Evolutionary conservation across 35 echinoderm and acorn worm genomes (phyloP), one percentile per base, ranked within the genome.

Genomic region (Acanthaster planci): DNA sequence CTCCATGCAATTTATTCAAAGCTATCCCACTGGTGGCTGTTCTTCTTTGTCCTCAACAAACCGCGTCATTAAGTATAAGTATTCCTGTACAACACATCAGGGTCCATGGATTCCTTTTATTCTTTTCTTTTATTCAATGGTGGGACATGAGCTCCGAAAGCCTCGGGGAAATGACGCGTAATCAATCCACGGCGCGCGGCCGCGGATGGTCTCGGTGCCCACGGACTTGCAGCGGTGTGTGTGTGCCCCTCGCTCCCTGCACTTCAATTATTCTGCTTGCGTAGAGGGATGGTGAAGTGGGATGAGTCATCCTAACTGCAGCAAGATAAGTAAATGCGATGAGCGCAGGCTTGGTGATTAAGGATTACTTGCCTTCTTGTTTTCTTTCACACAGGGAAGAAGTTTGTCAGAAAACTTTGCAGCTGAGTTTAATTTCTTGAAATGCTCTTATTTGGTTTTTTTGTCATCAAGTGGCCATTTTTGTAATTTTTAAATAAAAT

Each of bases 261-360:
- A 47, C 64, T 72, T 72, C 64, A 72, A 72, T 72, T 72, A 72
- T 72, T 72, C 64, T 34, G 64, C 64, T 72, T 72, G 64, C 64
- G 30, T 72, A 72, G 64, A 36, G 19, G 26, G 64, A 34, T 19
- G 42, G 42, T 47, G 12, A 0, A 36, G 34, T 7, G n/a, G 64
- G 64, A 72, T 72, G 64, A 72, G 26, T 72, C 64, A 72, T 72
- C 64, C 21, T 31, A 19, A 29, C 64, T 72, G 64, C 23, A 31
- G 64, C 14, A 29, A 72, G 64, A 72, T 72, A 72, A 72, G 64
- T 26, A 72, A 72, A 31, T 10, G 23, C 34, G 29, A 34, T 14
- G 26, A 26, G 64, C n/a, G 64, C 64, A 10, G 23, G 64, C 26
- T 8, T 29, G 23, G 64, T 26, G 42, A 72, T 34, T 26, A 72